Base-by-base conservation (phyloP, 2,888 invertebrate genomes). In the Drosophila emarginata region DNA sequence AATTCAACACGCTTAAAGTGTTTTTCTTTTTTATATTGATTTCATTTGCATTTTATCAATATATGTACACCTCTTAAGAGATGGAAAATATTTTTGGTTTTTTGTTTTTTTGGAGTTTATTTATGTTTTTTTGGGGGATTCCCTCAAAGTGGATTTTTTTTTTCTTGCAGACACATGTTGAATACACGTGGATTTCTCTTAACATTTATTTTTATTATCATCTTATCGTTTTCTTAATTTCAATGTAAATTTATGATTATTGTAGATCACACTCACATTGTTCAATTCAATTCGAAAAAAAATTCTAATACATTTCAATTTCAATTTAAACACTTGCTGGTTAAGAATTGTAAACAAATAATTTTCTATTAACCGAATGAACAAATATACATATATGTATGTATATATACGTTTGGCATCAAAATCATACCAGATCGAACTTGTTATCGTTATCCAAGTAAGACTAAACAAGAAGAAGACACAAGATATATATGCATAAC, bases 341-440 rank as follows among this genome's bases (percentile, higher is more conserved):
- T 21, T 63, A 68, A 68, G 58, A 82, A 77, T 69, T 75, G 81
- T 76, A 84, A 82, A 80, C 87, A 84, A 87, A 87, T 87, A 82
- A 82, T 82, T 87, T 81, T 87, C 80, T 84, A 84, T 84, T 80
- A 87, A 78, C 54, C 54, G 37, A 61, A 51, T 61, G 45, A 45
- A 28, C 11, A 15, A 18, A 59, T 15, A 12, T 12, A 12, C 7
- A 15, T 28, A 50, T 26, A 53, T 58, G 52, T 52, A 52, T 53
- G 64, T 60, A 58, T 62, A 66, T 61, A 62, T 74, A 59, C 56
- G 67, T 64, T 21, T 11, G 18, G 45, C 45, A 70, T 74, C 76
- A 76, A 83, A 80, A 81, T 81, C 82, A 63, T 79, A 73, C 84
- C 82, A 84, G 84, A 87, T 87, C 76, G 72, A 84, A 84, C 84